Base-by-base conservation (phyloP, 2,113 vertebrate genomes). In the Paramormyrops kingsleyae region DNA sequence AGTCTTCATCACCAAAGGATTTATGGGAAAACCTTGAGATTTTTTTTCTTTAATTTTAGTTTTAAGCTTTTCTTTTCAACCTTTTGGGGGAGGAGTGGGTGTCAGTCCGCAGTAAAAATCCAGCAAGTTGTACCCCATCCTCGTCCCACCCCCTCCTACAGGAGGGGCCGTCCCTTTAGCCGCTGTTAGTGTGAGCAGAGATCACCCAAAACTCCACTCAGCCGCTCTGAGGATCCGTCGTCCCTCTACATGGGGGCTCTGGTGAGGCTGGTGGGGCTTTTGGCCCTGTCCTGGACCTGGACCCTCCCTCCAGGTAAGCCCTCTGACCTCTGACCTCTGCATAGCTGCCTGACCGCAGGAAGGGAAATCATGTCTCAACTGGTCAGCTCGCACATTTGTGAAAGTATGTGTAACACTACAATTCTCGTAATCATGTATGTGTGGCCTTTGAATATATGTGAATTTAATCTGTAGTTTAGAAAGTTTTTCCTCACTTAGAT, bases 271-370 rank as follows among this genome's bases (percentile, higher is more conserved):
- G 80, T 59, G 27, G 88, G 84, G 0, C 83, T 93, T 88, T 59
- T 92, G 2, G n/a, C 83, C 49, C 90, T 93, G 27, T 70, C 92
- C 80, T 94, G 90, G 88, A 53, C 88, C 50, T 94, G 90, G 87
- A 53, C 89, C 50, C 59, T 88, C 19, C 0, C 85, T 88, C 46
- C 90, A 94, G 94, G 94, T 95, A 94, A 35, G 85, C 39, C 56
- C 46, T 70, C 50, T 52, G 44, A 19, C 39, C 59, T 87, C 50
- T 52, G 44, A 47, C 24, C 39, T 35, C 31, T 56, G 31, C 83
- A 85, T 85, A 27, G 44, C 12, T 85, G 24, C 24, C 74, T 7
- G 31, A 15, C 13, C 1, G 5, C 74, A 77, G 35, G 74, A 42
- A 39, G 0, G 4, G 74, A 77, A 42, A 39, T 77, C 74, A 1